These are phyloP conservation scores for Axea sp. DNA, from an alignment of 2,888 invertebrate species.

Conservation along the genomic window DNA sequence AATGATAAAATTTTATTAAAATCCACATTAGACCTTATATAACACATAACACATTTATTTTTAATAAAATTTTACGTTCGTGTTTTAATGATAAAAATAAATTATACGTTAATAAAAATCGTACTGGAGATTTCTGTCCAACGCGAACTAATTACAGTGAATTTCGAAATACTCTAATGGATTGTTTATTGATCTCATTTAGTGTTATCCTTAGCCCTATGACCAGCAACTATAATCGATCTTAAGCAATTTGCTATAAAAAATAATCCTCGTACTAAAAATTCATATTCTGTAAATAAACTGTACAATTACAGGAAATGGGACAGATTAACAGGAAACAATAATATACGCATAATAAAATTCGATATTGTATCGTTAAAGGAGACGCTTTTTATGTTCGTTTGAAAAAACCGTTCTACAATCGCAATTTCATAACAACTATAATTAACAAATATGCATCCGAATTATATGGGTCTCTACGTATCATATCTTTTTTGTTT, in stretches of 20 bases:
- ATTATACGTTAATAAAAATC: too few relatives aligned
- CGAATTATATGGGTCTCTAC: slow-evolving; percentile 8
- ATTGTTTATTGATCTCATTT: too few relatives aligned
- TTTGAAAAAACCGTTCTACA: slow-evolving; percentile 24
- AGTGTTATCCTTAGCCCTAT: too few relatives aligned
- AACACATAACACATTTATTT: too few relatives aligned
- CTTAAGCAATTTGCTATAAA: slow-evolving; percentile 27
- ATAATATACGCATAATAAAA: slow-evolving; percentile 62
- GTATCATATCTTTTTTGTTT: slow-evolving; percentile 24
- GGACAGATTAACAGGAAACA: slow-evolving; percentile 60
- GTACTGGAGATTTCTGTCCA: too few relatives aligned
- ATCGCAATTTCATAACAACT: slow-evolving; percentile 26
- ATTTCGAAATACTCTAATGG: slow-evolving; percentile 23
- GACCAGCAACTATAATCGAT: slow-evolving; percentile 28
- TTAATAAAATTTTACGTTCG: too few relatives aligned
- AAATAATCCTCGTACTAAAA: slow-evolving; percentile 33
- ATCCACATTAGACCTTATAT: too few relatives aligned
- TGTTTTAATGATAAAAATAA: too few relatives aligned
- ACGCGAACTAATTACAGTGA: slow-evolving; percentile 25
- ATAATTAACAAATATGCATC: slow-evolving; percentile 47
- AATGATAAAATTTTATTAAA: too few relatives aligned
- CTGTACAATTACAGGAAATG: slow-evolving; percentile 47
- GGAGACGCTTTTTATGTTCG: slow-evolving; percentile 34
- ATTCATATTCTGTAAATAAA: slow-evolving; percentile 40
- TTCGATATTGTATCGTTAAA: slow-evolving; percentile 42